phyloP scores from a whole-genome alignment of 2,888 invertebrate species.

The Cylindroiulus punctatus region DNA sequence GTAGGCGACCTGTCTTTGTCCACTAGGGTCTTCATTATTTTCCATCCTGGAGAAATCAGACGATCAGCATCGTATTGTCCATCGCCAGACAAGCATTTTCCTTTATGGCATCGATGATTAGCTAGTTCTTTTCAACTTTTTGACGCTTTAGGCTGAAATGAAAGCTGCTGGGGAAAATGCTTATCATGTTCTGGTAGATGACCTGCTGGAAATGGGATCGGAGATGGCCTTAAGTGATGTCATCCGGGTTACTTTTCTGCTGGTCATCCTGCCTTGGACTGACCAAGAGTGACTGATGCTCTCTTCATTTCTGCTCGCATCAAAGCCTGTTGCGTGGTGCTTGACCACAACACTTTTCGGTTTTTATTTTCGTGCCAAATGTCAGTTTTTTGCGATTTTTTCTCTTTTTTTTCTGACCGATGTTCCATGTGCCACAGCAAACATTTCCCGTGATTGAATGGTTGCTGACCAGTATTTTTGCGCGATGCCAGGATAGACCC shows the following conservation, averaged over 20 bases:
- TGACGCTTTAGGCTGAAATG: background rate
- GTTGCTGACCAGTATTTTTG: conserved; percentile 44
- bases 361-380: conserved; percentile 11
- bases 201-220: conserved; percentile 3
- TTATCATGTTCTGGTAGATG: conserved; percentile 29
- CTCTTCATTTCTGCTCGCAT: background rate
- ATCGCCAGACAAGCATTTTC: background rate
- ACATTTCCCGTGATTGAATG: conserved; percentile 1
- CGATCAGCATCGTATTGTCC: background rate
- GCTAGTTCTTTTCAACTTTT: conserved; percentile 11
- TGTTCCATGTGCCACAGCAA: background rate
- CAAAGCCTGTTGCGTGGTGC: conserved; percentile 17
- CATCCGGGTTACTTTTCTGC: conserved; percentile 27
- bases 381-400: background rate
- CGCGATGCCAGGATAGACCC: conserved; percentile 20
- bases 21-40: no score
- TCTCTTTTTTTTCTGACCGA: background rate
- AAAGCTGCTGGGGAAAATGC: conserved; percentile 13
- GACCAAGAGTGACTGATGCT: background rate
- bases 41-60: background rate
- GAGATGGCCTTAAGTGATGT: background rate
- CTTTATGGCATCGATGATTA: background rate
- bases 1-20: no score
- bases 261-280: conserved; percentile 20
- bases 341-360: background rate